Evolutionary conservation across 2,113 vertebrate genomes (phyloP).

Genomic region (Melanerpes aurifrons): DNA sequence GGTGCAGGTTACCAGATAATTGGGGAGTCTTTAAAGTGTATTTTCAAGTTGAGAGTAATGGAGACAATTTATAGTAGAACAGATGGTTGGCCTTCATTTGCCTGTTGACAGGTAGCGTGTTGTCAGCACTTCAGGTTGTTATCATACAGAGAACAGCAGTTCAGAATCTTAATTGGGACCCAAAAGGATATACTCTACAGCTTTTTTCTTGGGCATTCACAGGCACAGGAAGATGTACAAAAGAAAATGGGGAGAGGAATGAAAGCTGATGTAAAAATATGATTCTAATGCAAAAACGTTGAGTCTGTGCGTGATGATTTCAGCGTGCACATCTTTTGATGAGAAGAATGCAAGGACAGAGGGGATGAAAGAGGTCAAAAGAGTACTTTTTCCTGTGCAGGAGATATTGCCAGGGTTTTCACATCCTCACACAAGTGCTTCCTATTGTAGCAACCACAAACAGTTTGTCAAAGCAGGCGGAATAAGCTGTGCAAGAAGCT

Average conservation of each 20-base stretch:
- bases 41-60: constrained; percentile 83
- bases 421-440: background rate
- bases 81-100: constrained; percentile 92
- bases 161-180: constrained; percentile 94
- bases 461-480: background rate
- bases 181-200: constrained; percentile 84
- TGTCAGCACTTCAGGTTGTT: constrained; percentile 89
- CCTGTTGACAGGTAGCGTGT: constrained; percentile 93
- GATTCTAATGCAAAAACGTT: constrained; percentile 2
- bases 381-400: background rate
- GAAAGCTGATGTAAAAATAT: background rate
- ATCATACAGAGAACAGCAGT: constrained; percentile 89
- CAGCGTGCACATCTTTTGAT: background rate
- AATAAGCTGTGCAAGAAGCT: background rate
- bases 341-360: background rate
- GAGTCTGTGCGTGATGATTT: background rate
- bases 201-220: constrained; percentile 67
- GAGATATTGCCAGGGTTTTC: background rate
- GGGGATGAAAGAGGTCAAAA: constrained; percentile 11
- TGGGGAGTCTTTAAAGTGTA: constrained; percentile 75
- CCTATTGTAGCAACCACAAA: background rate
- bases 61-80: constrained; percentile 87
- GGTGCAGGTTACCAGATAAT: constrained; percentile 75
- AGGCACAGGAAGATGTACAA: constrained; percentile 57
- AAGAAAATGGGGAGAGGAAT: constrained; percentile 20